Evolutionary conservation across 2,113 vertebrate species (phyloP).

Genomic region (Phocoena phocoena): DNA sequence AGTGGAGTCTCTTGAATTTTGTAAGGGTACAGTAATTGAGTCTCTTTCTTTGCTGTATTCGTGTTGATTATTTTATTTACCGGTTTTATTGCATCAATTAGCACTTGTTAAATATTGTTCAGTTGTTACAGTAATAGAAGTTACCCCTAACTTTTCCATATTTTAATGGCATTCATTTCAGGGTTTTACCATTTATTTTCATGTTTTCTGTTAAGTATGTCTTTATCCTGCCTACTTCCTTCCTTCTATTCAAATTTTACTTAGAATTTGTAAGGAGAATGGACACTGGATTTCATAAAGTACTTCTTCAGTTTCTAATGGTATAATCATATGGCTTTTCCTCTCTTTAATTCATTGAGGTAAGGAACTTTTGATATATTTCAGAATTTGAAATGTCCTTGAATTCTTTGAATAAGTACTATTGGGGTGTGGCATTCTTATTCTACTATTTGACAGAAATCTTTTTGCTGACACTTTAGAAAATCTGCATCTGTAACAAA

Average conservation of each 20-base stretch:
- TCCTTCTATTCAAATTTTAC: neutral
- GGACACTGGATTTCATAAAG: neutral
- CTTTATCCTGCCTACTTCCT: neutral
- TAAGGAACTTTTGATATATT: neutral
- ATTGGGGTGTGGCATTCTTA: neutral
- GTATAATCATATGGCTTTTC: neutral
- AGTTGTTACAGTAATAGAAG: neutral
- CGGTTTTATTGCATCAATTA: neutral
- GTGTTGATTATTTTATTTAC: neutral
- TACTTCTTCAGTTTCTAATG: neutral
- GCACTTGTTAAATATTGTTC: neutral
- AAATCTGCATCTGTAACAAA: neutral
- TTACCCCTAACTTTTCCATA: neutral
- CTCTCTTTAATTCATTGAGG: neutral
- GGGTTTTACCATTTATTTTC: neutral
- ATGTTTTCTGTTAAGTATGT: neutral
- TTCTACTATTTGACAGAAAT: neutral
- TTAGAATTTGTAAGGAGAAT: neutral
- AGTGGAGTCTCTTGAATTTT: neutral
- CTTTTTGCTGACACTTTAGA: neutral
- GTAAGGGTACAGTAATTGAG: neutral
- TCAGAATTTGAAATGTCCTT: slow-evolving; percentile 13
- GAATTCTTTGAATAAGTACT: neutral
- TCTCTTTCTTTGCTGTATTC: neutral
- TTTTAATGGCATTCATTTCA: slow-evolving; percentile 2